Evolutionary conservation across 2,888 invertebrate genomes (phyloP), one percentile per base, ranked within the genome.

Genomic region (Eristalis arbustorum): DNA sequence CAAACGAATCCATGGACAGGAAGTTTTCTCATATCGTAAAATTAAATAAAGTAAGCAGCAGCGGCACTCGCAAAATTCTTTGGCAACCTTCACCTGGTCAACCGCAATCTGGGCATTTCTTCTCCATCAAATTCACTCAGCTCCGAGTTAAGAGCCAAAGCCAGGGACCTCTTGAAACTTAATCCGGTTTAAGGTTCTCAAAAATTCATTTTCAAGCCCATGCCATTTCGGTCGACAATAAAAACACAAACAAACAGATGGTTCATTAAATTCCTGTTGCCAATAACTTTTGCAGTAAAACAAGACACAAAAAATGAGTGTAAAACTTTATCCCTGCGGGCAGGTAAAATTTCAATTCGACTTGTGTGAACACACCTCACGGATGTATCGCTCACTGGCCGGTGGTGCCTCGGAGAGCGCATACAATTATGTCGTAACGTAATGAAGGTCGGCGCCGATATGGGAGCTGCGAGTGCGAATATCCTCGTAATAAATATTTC

Each of bases 401-500:
- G 25, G 14, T n/a, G n/a, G n/a, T n/a, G n/a, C n/a, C 25, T 25
- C 40, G 22, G 25, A 40, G 23, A 14, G 37, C 18, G 61, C 13
- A 71, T 71, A 61, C 71, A 71, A 71, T 71, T 61, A 72, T 62
- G 8, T 22, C 62, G 42, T 62, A 72, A 42, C 62, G 42, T 62
- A 72, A 42, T 62, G 62, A 61, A 62, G 62, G 61, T 31, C 62
- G 28, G 31, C 28, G 62, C 42, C 28, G 28, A 62, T 59, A 25
- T 28, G 59, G 11, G 3, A 23, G 59, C 59, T 10, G 18, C n/a
- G 49, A 49, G 18, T 25, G 25, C 49, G 49, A 18, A 42, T 62
- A 62, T 62, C 42, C 61, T 62, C 8, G 42, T 22, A 72, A 72
- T 72, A 72, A 72, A 72, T 72, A 42, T 40, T 72, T 72, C 72